phyloP scores from a whole-genome alignment of 53 echinoderm and acorn worm species.

The Zoroaster sp. region DNA sequence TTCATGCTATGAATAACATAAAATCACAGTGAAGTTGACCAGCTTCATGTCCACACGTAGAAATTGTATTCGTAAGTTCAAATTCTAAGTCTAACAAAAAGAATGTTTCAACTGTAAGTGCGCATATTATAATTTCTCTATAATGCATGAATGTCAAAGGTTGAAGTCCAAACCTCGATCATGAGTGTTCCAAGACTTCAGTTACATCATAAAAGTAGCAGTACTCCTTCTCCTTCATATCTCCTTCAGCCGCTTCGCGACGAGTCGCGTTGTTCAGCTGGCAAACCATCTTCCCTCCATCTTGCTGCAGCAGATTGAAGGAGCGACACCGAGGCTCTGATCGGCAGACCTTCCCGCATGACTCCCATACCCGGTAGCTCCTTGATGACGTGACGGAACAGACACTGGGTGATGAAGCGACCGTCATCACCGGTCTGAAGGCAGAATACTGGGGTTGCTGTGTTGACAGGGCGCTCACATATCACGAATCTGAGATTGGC shows the following conservation, averaged over 20 bases:
- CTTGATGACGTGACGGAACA: not conserved
- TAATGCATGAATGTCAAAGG: not conserved
- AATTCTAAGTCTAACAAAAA: not conserved
- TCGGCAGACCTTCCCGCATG: slow-evolving; percentile 9
- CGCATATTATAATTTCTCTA: not conserved
- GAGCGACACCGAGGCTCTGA: slow-evolving; percentile 23
- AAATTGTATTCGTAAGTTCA: not conserved
- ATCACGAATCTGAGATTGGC: not conserved
- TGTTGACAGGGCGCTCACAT: not conserved
- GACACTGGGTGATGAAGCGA: not conserved
- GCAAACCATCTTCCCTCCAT: not conserved
- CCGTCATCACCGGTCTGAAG: not conserved
- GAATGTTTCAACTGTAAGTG: too few species aligned
- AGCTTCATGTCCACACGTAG: not conserved
- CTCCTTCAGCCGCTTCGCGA: not conserved
- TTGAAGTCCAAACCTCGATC: not conserved
- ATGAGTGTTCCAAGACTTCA: not conserved
- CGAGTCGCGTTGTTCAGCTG: not conserved
- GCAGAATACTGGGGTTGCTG: not conserved
- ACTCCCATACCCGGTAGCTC: not conserved
- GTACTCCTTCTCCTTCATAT: not conserved
- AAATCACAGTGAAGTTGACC: too few species aligned
- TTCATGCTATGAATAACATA: too few species aligned
- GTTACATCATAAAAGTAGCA: not conserved
- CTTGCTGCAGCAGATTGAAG: slow-evolving; percentile 5